phyloP scores from a whole-genome alignment of 2,113 vertebrate species.

The Rhynchomys soricoides region DNA sequence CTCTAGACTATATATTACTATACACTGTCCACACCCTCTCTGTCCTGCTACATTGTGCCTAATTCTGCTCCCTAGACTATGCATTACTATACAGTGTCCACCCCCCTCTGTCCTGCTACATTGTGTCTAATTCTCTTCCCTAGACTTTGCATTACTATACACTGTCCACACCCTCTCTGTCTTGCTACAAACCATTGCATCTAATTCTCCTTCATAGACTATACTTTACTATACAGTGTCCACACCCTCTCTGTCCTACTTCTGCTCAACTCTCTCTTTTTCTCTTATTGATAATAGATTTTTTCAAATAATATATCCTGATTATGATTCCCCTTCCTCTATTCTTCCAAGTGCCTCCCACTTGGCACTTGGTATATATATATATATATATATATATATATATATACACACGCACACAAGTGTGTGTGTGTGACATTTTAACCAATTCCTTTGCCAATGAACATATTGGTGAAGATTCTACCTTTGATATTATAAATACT shows the following conservation, averaged over 20 bases:
- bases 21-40: neutral
- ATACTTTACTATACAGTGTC: neutral
- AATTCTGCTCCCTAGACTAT: neutral
- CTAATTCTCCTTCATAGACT: neutral
- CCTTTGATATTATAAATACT: neutral
- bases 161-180: neutral
- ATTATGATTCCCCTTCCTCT: too few relatives aligned
- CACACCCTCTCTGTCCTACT: neutral
- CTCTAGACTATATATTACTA: neutral
- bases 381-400: neutral
- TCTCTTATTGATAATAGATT: neutral
- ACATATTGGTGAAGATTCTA: neutral
- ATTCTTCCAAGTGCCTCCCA: neutral
- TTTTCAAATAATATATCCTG: neutral
- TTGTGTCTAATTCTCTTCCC: neutral
- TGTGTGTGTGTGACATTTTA: neutral
- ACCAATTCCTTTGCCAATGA: neutral
- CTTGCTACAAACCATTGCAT: too few relatives aligned
- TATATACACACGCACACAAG: too few relatives aligned
- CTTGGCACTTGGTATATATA: too few relatives aligned
- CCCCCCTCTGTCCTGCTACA: too few relatives aligned
- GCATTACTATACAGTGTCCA: neutral
- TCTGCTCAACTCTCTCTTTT: too few relatives aligned
- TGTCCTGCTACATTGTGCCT: too few relatives aligned
- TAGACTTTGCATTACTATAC: neutral